Conservation (phyloP, 2,797 vertebrate genomes). For the Lithobates sylvaticus region DNA sequence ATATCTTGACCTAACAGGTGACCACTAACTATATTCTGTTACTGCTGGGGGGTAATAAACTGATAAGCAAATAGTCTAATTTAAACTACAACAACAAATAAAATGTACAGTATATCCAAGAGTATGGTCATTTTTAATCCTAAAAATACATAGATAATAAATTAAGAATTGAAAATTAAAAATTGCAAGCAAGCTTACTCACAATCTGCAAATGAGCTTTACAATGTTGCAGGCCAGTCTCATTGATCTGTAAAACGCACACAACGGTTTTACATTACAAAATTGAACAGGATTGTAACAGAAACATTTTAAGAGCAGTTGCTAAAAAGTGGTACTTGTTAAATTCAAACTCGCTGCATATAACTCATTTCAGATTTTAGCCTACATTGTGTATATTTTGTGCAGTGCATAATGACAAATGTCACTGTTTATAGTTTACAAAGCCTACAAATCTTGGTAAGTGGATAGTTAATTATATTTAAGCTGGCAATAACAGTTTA, state of each 20-base stretch:
- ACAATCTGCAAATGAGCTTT: too few relatives aligned
- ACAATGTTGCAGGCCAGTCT: too few relatives aligned
- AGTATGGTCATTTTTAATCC: too few relatives aligned
- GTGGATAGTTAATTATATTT: constrained; percentile 12
- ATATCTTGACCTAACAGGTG: too few relatives aligned
- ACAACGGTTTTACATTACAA: neutral
- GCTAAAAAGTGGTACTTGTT: neutral
- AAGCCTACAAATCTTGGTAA: neutral
- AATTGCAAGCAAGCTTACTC: too few relatives aligned
- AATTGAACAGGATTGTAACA: neutral
- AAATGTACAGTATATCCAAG: too few relatives aligned
- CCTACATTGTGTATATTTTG: neutral
- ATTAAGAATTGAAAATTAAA: too few relatives aligned
- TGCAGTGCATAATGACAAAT: neutral
- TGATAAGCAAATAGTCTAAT: too few relatives aligned
- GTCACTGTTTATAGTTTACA: neutral
- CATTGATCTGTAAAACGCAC: neutral
- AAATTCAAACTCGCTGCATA: neutral
- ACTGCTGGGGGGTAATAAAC: too few relatives aligned
- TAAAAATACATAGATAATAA: too few relatives aligned
- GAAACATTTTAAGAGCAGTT: constrained; percentile 4
- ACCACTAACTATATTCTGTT: too few relatives aligned
- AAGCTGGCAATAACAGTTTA: constrained; percentile 1
- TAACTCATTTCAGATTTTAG: neutral
- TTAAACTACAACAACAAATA: too few relatives aligned